Conservation (phyloP, 2,797 vertebrate genomes). For the Aratinga solstitialis region DNA sequence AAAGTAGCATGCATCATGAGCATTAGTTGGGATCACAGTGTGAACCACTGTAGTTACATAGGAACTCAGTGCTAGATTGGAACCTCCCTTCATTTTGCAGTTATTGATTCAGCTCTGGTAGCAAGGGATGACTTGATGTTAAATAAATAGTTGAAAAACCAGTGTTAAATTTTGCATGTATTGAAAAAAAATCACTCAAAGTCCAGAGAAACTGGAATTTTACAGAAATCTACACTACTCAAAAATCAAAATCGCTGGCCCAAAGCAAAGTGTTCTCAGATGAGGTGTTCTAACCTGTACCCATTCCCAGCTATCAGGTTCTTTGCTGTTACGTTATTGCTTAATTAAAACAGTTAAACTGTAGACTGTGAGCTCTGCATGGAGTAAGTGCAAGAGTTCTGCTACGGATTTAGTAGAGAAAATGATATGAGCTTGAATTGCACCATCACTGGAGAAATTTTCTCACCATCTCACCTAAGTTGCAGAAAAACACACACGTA, state of each 20-base stretch:
- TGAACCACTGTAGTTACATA: neutral
- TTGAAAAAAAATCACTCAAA: neutral
- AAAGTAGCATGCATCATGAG: neutral
- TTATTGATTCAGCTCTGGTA: neutral
- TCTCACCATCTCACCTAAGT: neutral
- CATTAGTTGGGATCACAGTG: neutral
- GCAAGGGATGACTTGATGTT: neutral
- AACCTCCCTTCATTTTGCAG: neutral
- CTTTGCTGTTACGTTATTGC: neutral
- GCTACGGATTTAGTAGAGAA: neutral
- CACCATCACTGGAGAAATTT: neutral
- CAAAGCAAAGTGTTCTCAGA: neutral
- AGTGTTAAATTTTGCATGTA: neutral
- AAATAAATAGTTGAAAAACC: neutral
- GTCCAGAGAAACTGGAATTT: neutral
- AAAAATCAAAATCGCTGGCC: neutral
- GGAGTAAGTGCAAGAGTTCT: neutral
- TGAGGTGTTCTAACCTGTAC: neutral
- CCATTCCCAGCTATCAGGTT: neutral
- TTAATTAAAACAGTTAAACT: neutral
- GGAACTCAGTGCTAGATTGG: fast-evolving
- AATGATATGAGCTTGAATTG: neutral
- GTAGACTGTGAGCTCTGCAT: neutral
- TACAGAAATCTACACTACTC: neutral
- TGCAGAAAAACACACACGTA: neutral